Percentiles rank a stretch among this genome's conserved stretches.
phyloP scores from a whole-genome alignment of 2,113 vertebrate genomes.

The Xiphophorus hellerii region DNA sequence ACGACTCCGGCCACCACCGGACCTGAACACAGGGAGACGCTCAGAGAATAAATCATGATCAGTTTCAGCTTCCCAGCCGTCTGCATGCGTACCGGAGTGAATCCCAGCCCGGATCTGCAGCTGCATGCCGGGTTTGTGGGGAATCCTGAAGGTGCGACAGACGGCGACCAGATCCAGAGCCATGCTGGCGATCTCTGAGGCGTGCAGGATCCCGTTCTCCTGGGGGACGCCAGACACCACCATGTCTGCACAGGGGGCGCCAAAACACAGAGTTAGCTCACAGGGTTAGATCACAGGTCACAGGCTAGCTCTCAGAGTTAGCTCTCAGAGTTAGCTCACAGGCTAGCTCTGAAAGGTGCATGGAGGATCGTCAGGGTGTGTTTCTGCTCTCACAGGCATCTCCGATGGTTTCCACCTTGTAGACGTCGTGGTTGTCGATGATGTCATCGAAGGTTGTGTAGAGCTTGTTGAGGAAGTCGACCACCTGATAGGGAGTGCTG shows the following conservation, averaged over 20 bases:
- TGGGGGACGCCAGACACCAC: slow-evolving; percentile 84
- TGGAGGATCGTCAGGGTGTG: not conserved
- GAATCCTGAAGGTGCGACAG: slow-evolving; percentile 85
- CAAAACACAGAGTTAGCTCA: not conserved
- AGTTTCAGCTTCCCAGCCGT: not conserved
- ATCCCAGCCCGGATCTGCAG: slow-evolving; percentile 87
- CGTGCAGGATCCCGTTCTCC: slow-evolving; percentile 84
- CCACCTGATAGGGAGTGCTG: slow-evolving; percentile 85
- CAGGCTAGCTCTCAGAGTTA: too few species aligned
- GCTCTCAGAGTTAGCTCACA: too few species aligned
- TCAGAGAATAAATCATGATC: not conserved
- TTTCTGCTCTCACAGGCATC: slow-evolving; percentile 80
- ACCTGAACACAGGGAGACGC: slow-evolving; percentile 65
- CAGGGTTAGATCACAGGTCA: too few species aligned
- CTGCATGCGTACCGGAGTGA: slow-evolving; percentile 77
- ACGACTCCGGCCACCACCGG: slow-evolving; percentile 90
- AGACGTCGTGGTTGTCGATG: slow-evolving; percentile 87
- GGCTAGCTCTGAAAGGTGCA: too few species aligned
- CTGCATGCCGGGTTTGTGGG: slow-evolving; percentile 82
- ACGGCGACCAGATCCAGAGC: slow-evolving; percentile 84
- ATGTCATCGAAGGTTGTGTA: slow-evolving; percentile 87
- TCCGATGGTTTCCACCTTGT: slow-evolving; percentile 87
- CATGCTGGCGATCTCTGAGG: slow-evolving; percentile 84
- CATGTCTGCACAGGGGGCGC: slow-evolving; percentile 78
- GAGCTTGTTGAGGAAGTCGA: slow-evolving; percentile 86